Evolutionary conservation across 23 tunicate genomes (phyloP), one percentile per base, ranked within the genome.

Genomic region (Styela plicata): DNA sequence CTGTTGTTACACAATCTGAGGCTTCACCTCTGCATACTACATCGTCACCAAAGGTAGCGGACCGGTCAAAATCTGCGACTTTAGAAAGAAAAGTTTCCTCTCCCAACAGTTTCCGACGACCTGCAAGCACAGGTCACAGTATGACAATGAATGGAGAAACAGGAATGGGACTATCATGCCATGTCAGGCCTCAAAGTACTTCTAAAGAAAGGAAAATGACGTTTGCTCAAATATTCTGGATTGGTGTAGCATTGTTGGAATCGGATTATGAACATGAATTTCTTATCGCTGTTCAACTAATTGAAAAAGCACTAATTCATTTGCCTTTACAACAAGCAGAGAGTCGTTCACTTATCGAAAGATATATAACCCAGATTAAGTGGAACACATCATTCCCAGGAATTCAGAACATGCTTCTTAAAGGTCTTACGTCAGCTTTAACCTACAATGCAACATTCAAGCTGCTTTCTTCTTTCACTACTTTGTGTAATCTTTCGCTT

Each of bases 181-280:
- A 28, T 66, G 71, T 25, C 71, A 28, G 30, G 17, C 30, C 30
- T 7, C 32, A 32, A 3, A 27, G 77, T 32, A 2, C 36, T 5
- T 31, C 35, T 29, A 26, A 26, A 5, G 77, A 71, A 32, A 71
- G 77, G 37, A 22, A 71, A 21, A 34, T 34, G 34, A 25, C 80
- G 29, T 79, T 62, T 63, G 74, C 68, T 30, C 74, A 90, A 87
- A 86, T 94, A 0, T 88, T 94, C 52, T 88, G 88, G 88, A 85
- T 94, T 69, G 78, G 90, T 28, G 73, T 85, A 23, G 86, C 86
- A 16, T 27, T 94, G 25, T 77, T 94, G 36, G 90, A 94, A 52
- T 94, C 98, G 1, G 98, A 94, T 64, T 88, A 57, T 66, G 98
- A 94, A 63, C 93, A 88, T 64, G 98, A 94, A 62, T 88, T 79